phyloP scores from a whole-genome alignment of 2,888 invertebrate species.

The Eupithecia vulgata region DNA sequence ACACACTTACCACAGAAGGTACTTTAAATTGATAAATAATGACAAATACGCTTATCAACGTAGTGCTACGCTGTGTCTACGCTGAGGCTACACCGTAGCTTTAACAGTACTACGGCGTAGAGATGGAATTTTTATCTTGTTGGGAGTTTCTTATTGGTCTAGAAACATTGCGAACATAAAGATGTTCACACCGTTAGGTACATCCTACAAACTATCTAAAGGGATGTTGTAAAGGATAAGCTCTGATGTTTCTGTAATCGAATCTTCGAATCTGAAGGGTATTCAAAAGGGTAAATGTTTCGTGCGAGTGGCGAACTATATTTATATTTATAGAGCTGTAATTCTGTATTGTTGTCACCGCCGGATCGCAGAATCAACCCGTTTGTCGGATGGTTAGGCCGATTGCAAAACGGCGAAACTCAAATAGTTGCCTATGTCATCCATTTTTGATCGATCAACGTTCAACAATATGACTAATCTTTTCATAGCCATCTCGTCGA shows the following conservation, averaged over 20 bases:
- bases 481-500: no score
- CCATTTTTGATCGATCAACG: no score
- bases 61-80: not conserved
- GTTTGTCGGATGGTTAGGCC: no score
- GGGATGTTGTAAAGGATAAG: not conserved
- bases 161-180: no score
- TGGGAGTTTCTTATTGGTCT: not conserved
- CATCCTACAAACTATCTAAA: not conserved
- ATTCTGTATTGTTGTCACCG: no score
- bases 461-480: no score
- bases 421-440: no score
- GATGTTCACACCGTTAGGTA: not conserved
- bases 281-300: not conserved
- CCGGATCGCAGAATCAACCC: no score
- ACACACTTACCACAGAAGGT: not conserved
- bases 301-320: no score
- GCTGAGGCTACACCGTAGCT: not conserved
- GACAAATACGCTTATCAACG: not conserved
- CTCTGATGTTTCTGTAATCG: not conserved
- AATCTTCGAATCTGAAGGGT: not conserved
- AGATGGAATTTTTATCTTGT: no score
- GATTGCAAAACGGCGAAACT: no score
- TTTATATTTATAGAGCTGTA: no score
- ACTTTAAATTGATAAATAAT: not conserved
- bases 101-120: not conserved